These are phyloP conservation scores for Noctua pronuba DNA, from an alignment of 2,888 invertebrate genomes.

Conservation along the genomic window DNA sequence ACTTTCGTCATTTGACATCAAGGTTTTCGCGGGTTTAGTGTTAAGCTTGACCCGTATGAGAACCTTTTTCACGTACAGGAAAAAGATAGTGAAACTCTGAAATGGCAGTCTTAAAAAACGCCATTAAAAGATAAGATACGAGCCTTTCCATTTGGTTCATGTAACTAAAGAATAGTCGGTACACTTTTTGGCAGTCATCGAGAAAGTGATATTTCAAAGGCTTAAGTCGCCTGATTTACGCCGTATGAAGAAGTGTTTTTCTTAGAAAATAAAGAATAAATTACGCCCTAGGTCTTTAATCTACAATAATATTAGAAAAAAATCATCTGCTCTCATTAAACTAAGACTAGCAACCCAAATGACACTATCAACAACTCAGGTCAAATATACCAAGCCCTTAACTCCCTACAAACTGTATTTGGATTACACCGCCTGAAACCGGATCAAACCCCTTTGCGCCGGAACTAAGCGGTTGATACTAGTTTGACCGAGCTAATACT, in stretches of 20 bases:
- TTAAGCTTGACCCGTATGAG: slow-evolving; percentile 7
- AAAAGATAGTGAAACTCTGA: slow-evolving; percentile 21
- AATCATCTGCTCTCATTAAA: neutral
- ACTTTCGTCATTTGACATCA: slow-evolving; percentile 15
- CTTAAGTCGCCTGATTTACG: neutral
- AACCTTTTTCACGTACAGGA: slow-evolving; percentile 18
- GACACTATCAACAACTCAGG: neutral
- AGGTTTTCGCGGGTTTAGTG: slow-evolving; percentile 1
- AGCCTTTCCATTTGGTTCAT: neutral
- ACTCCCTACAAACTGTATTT: slow-evolving; percentile 30
- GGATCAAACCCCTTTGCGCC: slow-evolving; percentile 52
- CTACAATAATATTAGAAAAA: neutral
- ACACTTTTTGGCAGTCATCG: neutral
- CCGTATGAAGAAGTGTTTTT: neutral
- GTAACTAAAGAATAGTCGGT: neutral
- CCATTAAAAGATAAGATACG: slow-evolving; percentile 37
- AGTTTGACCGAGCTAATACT: slow-evolving; percentile 41
- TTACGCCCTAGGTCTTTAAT: too few species aligned
- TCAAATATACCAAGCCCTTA: slow-evolving; percentile 8
- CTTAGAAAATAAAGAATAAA: neutral
- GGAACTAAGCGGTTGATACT: slow-evolving; percentile 43
- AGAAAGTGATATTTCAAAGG: neutral
- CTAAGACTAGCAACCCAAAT: too few species aligned
- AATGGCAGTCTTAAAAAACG: slow-evolving; percentile 12
- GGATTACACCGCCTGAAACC: slow-evolving; percentile 44